phyloP scores from a whole-genome alignment of 2,113 vertebrate genomes.

The Saguinus midas region DNA sequence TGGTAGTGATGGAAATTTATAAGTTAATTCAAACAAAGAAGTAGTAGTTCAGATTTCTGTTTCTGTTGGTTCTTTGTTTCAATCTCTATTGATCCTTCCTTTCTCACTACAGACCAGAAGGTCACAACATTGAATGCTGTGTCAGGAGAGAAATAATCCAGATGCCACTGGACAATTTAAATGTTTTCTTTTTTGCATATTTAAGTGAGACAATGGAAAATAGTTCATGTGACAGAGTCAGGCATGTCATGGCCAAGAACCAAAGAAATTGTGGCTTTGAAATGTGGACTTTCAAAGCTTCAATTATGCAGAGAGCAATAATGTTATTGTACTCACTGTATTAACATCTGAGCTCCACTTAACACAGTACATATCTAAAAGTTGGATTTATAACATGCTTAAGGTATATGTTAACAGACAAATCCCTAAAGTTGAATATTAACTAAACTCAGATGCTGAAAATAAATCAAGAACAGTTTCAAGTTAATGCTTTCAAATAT shows the following conservation, averaged over 20 bases:
- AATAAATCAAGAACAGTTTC: neutral
- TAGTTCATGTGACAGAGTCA: neutral
- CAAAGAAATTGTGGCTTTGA: neutral
- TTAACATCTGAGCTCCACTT: neutral
- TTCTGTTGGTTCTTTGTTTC: too few species aligned
- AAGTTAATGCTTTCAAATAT: neutral
- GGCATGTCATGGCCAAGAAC: neutral
- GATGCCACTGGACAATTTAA: too few species aligned
- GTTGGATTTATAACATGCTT: neutral
- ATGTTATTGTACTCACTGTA: neutral
- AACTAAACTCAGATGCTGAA: neutral
- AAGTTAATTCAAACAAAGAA: too few species aligned
- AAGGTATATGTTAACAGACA: neutral
- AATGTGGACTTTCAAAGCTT: neutral
- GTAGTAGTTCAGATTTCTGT: too few species aligned
- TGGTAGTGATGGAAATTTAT: too few species aligned
- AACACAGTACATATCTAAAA: neutral
- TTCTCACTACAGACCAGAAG: too few species aligned
- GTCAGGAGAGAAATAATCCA: too few species aligned
- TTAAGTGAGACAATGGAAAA: neutral
- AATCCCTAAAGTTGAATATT: neutral
- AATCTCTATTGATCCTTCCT: too few species aligned
- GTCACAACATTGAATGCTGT: too few species aligned
- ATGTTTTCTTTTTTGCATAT: too few species aligned
- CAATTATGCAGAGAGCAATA: neutral